A percentile compares a stretch with the other conserved stretches of the same genome.
Conservation (phyloP, 2,113 vertebrate genomes). For the Megaleporinus macrocephalus region DNA sequence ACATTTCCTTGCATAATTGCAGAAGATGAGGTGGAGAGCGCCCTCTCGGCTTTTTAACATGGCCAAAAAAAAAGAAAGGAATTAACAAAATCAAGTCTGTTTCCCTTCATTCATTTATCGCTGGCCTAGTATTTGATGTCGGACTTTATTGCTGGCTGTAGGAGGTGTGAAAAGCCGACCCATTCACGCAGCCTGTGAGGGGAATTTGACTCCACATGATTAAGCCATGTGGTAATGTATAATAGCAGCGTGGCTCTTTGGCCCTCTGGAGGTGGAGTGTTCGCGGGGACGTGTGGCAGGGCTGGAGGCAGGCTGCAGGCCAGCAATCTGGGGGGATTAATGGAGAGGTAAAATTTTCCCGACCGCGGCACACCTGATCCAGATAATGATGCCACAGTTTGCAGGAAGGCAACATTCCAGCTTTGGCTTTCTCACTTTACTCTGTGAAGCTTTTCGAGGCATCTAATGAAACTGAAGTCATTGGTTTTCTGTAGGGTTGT, state of each 20-base stretch:
- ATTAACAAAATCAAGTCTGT: constrained; percentile 39
- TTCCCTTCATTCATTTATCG: constrained; percentile 48
- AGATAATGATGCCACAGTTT: neutral
- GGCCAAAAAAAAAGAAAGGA: constrained; percentile 38
- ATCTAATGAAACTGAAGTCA: too few species aligned
- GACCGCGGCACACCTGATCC: neutral
- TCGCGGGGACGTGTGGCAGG: neutral
- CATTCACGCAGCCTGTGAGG: constrained; percentile 4
- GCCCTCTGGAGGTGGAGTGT: neutral
- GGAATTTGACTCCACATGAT: constrained; percentile 24
- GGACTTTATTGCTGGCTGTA: constrained; percentile 47
- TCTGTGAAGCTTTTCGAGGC: too few species aligned
- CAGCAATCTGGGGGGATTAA: neutral
- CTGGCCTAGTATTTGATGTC: constrained; percentile 31
- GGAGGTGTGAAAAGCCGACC: constrained; percentile 28
- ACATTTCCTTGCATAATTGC: constrained; percentile 72
- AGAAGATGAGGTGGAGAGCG: constrained; percentile 67
- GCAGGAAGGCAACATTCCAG: too few species aligned
- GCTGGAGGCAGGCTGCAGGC: constrained; percentile 9
- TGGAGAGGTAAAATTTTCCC: constrained; percentile 24
- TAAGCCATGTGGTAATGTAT: neutral
- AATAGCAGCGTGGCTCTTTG: constrained; percentile 21
- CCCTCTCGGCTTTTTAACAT: constrained; percentile 59
- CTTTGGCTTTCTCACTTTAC: too few species aligned
- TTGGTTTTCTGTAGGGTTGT: too few species aligned